phyloP scores from a whole-genome alignment of 2,113 vertebrate genomes.

The Melanerpes formicivorus region DNA sequence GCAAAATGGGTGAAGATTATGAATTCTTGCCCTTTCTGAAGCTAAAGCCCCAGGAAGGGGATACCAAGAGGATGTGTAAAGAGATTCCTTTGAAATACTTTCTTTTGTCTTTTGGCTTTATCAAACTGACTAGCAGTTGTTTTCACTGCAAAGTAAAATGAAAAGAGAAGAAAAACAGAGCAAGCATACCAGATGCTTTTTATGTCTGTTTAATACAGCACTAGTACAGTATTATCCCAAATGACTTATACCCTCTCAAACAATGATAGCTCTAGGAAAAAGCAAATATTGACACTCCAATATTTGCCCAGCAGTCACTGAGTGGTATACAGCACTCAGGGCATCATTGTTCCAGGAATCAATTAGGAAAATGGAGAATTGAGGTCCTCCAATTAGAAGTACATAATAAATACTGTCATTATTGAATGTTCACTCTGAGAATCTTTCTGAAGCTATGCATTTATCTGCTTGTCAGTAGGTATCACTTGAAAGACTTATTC shows the following conservation, averaged over 20 bases:
- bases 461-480: neutral
- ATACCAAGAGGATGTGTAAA: neutral
- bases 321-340: slow-evolving; percentile 52
- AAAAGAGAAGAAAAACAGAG: neutral
- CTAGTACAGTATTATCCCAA: slow-evolving; percentile 30
- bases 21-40: neutral
- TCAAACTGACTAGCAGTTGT: neutral
- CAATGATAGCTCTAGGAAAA: slow-evolving; percentile 61
- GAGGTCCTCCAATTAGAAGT: slow-evolving; percentile 58
- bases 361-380: slow-evolving; percentile 74
- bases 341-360: slow-evolving; percentile 66
- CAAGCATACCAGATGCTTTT: slow-evolving; percentile 15
- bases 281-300: slow-evolving; percentile 75
- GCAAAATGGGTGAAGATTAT: neutral
- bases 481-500: neutral
- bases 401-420: slow-evolving; percentile 55
- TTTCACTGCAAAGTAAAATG: neutral
- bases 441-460: slow-evolving; percentile 42
- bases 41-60: neutral
- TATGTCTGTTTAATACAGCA: slow-evolving; percentile 36
- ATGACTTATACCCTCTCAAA: slow-evolving; percentile 54
- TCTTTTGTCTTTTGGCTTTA: neutral
- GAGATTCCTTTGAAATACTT: neutral
- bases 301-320: slow-evolving; percentile 73
- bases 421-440: neutral